Evolutionary conservation across 2,113 vertebrate genomes (phyloP).

Genomic region (Hemiprocne comata): DNA sequence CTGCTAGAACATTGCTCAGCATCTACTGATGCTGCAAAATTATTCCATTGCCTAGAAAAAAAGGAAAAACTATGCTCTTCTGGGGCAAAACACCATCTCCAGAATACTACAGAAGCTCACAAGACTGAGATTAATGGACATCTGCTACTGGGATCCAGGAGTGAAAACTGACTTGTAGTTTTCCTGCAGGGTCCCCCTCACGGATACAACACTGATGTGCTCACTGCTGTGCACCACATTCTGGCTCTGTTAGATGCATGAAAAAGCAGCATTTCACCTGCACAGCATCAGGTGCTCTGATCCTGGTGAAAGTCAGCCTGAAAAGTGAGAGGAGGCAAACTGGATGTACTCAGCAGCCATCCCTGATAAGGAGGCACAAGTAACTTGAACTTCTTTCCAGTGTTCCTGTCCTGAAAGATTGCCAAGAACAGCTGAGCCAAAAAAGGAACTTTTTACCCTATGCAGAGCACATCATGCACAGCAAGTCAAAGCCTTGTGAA

Average conservation of each 20-base stretch:
- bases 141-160: not conserved
- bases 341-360: not conserved
- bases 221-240: not conserved
- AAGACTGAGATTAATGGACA: not conserved
- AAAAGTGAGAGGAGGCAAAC: not conserved
- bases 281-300: not conserved
- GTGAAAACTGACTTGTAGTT: not conserved
- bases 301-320: not conserved
- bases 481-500: not conserved
- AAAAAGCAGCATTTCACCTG: not conserved
- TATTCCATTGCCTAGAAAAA: not conserved
- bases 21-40: not conserved
- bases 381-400: not conserved
- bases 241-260: not conserved
- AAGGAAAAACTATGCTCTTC: not conserved
- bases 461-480: rapidly evolving
- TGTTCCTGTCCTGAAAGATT: not conserved
- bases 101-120: not conserved
- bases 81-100: not conserved
- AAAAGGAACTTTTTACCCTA: not conserved
- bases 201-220: rapidly evolving
- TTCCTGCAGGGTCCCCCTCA: not conserved
- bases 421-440: not conserved
- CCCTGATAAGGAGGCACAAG: not conserved
- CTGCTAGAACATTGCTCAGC: not conserved